phyloP scores from a whole-genome alignment of 1,140 invertebrate genomes.

The Papilio xuthus region DNA sequence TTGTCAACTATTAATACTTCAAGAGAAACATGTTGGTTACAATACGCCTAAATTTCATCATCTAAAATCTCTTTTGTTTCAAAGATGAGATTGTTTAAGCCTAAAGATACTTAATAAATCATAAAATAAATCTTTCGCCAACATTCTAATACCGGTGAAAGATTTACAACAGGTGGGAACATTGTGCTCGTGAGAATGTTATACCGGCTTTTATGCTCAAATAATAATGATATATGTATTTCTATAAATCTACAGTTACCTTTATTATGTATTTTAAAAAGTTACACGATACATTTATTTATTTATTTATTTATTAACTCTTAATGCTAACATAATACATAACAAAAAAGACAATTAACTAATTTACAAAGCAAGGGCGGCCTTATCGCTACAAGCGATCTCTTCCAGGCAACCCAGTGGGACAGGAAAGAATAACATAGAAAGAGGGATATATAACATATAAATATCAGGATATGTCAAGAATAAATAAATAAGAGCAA shows the following conservation, averaged over 20 bases:
- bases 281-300: not conserved
- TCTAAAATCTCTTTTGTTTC: not conserved
- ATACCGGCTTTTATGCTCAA: not conserved
- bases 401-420: too few relatives aligned
- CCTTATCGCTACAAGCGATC: too few relatives aligned
- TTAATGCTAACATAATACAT: too few relatives aligned
- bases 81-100: not conserved
- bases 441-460: too few relatives aligned
- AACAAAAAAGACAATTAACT: too few relatives aligned
- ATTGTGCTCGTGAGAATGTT: slow-evolving; percentile 9
- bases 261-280: too few relatives aligned
- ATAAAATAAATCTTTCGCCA: slow-evolving; percentile 20
- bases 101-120: slow-evolving; percentile 16
- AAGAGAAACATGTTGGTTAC: not conserved
- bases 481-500: too few relatives aligned
- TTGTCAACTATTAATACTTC: not conserved
- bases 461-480: too few relatives aligned
- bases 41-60: not conserved
- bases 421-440: too few relatives aligned
- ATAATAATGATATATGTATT: slow-evolving; percentile 10
- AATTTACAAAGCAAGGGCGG: too few relatives aligned
- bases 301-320: too few relatives aligned
- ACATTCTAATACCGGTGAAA: slow-evolving; percentile 12
- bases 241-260: not conserved
- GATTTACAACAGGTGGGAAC: slow-evolving; percentile 25